phyloP scores from a whole-genome alignment of 2,888 invertebrate species.

The Drosophila mercatorum region DNA sequence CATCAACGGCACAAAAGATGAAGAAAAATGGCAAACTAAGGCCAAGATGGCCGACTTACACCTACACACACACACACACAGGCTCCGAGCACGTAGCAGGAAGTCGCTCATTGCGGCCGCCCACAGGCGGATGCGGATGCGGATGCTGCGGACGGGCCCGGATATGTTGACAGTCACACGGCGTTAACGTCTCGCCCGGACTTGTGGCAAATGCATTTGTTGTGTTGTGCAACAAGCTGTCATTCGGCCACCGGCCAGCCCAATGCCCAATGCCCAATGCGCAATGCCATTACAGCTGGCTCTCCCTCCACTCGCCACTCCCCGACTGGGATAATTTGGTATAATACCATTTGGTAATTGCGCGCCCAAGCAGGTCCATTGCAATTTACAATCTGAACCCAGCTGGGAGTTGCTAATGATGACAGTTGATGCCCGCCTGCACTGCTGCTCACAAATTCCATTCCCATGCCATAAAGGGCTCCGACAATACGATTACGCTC shows the following conservation, averaged over 20 bases:
- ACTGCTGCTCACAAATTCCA: neutral
- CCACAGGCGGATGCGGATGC: conserved; percentile 12
- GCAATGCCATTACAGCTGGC: neutral
- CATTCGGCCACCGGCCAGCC: conserved; percentile 17
- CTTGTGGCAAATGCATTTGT: conserved; percentile 61
- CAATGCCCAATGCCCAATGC: neutral
- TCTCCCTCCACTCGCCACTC: neutral
- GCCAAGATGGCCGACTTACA: conserved; percentile 47
- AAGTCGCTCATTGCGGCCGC: conserved; percentile 28
- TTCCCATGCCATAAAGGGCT: neutral
- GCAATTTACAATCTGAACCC: conserved; percentile 39
- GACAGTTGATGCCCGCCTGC: conserved; percentile 9
- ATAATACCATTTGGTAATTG: conserved; percentile 32
- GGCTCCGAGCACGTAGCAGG: conserved; percentile 6
- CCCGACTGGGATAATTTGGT: conserved; percentile 24
- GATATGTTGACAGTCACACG: conserved; percentile 49
- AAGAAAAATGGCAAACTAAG: conserved; percentile 68
- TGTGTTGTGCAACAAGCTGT: conserved; percentile 58
- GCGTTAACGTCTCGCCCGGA: conserved; percentile 33
- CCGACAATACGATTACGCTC: neutral
- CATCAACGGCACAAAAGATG: conserved; percentile 64
- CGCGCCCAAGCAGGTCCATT: conserved; percentile 13
- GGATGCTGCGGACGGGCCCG: conserved; percentile 24
- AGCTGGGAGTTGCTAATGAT: conserved; percentile 22
- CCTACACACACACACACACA: conserved; percentile 7